These are phyloP conservation scores for Graphium colonna DNA, from an alignment of 2,888 invertebrate genomes.

Conservation along the genomic window DNA sequence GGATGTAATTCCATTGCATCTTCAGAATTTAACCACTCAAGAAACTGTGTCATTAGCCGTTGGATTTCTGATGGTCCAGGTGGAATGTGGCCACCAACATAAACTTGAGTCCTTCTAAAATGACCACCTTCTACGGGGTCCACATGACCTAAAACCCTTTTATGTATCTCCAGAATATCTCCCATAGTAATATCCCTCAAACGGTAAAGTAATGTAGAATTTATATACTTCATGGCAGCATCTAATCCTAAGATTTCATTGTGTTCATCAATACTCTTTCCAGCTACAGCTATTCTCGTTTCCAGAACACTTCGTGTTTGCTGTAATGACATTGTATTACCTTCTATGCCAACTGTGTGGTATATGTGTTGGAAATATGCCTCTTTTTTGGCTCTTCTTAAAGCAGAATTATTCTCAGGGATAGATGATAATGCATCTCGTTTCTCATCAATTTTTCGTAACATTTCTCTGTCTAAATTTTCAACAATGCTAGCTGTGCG, in stretches of 20 bases:
- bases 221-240: conserved; percentile 95
- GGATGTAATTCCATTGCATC: conserved; percentile 92
- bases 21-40: conserved; percentile 96
- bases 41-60: conserved; percentile 90
- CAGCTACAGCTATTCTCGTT: conserved; percentile 86
- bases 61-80: conserved; percentile 92
- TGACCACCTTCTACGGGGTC: conserved; percentile 95
- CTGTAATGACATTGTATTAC: conserved; percentile 96
- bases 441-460: conserved; percentile 90
- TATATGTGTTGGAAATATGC: conserved; percentile 98
- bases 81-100: conserved; percentile 96
- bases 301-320: conserved; percentile 96
- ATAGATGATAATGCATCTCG: conserved; percentile 89
- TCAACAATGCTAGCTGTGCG: conserved; percentile 94
- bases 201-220: conserved; percentile 88
- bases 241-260: conserved; percentile 98
- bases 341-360: conserved; percentile 98
- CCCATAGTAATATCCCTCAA: conserved; percentile 88
- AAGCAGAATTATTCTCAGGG: conserved; percentile 88
- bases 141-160: conserved; percentile 95
- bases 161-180: conserved; percentile 95
- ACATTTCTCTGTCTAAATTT: conserved; percentile 89
- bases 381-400: conserved; percentile 94
- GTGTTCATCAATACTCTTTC: conserved; percentile 97
- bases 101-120: conserved; percentile 93